phyloP scores from a whole-genome alignment of 2,888 invertebrate genomes.

The Blastobasis adustella region DNA sequence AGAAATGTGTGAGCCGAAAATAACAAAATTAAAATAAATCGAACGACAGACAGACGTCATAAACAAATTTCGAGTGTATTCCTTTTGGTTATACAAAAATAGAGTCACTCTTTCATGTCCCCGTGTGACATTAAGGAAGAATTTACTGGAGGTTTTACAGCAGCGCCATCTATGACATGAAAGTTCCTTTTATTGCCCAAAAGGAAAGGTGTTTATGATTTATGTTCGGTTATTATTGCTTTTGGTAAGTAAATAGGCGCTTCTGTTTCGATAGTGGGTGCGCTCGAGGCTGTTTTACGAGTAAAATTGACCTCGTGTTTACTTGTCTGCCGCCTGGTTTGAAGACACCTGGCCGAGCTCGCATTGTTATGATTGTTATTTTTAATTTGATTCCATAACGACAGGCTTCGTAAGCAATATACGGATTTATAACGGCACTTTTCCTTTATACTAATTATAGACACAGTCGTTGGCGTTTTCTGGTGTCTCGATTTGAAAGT shows the following conservation, averaged over 20 bases:
- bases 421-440: too few species aligned
- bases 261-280: conserved; percentile 31
- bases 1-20: conserved; percentile 56
- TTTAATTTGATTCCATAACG: not conserved
- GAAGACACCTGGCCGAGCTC: not conserved
- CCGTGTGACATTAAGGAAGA: conserved; percentile 67
- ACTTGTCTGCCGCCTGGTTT: conserved; percentile 6
- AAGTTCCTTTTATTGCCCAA: conserved; percentile 50
- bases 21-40: conserved; percentile 75
- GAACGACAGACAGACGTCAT: conserved; percentile 74
- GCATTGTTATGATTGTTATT: conserved; percentile 1
- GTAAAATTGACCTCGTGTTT: conserved; percentile 16
- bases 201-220: conserved; percentile 63
- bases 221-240: conserved; percentile 46
- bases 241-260: conserved; percentile 48
- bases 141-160: conserved; percentile 57
- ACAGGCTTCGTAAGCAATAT: not conserved
- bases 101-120: conserved; percentile 71
- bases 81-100: conserved; percentile 70
- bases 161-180: conserved; percentile 68
- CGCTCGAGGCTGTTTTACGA: conserved; percentile 26
- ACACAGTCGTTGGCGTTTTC: not conserved
- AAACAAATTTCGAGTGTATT: conserved; percentile 74
- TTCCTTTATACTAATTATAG: too few species aligned
- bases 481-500: conserved; percentile 16